Evolutionary conservation across 2,888 invertebrate genomes (phyloP).

Genomic region (Epinotia demarniana): DNA sequence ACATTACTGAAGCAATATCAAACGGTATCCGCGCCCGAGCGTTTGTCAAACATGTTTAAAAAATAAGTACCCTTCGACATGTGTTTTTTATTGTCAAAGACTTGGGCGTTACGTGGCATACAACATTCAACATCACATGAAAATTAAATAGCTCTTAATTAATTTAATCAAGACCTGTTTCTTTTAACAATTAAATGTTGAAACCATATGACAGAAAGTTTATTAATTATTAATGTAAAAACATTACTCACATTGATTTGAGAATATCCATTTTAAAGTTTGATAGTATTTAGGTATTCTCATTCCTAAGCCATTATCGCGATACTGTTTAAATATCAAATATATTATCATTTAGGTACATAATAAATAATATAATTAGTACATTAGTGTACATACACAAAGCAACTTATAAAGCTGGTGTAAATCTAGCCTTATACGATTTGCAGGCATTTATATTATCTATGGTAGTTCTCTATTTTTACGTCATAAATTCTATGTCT

Average conservation of each 20-base stretch:
- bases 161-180: background rate
- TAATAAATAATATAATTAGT: constrained; percentile 35
- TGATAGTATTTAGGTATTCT: constrained; percentile 19
- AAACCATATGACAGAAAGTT: background rate
- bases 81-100: constrained; percentile 21
- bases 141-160: constrained; percentile 9
- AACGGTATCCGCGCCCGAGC: constrained; percentile 24
- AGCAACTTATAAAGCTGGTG: constrained; percentile 43
- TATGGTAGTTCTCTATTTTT: background rate
- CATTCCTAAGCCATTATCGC: constrained; percentile 2
- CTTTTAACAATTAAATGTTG: background rate
- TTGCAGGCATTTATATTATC: background rate
- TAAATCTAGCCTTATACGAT: constrained; percentile 33
- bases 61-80: background rate
- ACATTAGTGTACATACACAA: constrained; percentile 40
- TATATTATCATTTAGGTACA: constrained; percentile 6
- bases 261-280: constrained; percentile 3
- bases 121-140: constrained; percentile 36
- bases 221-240: background rate
- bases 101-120: constrained; percentile 29
- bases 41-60: background rate
- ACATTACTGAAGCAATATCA: constrained; percentile 42
- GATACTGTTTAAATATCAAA: constrained; percentile 15
- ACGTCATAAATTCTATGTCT: background rate
- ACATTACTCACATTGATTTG: background rate